Evolutionary conservation across 2,888 invertebrate genomes (phyloP).

Genomic region (Drosophila algonquin): DNA sequence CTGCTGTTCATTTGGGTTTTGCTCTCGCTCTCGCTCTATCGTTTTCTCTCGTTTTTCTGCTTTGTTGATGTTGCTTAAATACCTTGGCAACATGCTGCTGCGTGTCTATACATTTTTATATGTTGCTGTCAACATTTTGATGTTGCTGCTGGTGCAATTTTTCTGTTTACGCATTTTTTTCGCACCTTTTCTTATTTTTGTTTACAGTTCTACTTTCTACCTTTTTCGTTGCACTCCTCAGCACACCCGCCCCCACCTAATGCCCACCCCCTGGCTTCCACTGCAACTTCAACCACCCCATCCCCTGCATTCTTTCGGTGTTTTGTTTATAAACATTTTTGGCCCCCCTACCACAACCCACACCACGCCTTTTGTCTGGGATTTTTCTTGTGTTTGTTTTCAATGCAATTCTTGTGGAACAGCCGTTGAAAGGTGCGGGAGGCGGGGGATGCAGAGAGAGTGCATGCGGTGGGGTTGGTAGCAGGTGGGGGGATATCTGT

Average conservation of each 20-base stretch:
- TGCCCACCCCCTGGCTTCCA: not conserved
- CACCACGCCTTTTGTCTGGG: constrained; percentile 2
- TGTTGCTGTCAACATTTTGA: not conserved
- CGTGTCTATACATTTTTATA: not conserved
- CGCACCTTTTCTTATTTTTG: constrained; percentile 62
- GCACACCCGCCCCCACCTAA: constrained; percentile 3
- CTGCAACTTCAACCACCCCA: not conserved
- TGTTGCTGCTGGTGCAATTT: constrained; percentile 28
- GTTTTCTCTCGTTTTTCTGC: constrained; percentile 1
- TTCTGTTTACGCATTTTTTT: constrained; percentile 68
- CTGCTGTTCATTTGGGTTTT: not conserved
- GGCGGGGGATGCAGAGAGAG: not conserved
- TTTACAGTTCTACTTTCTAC: constrained; percentile 58
- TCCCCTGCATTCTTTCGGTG: constrained; percentile 35
- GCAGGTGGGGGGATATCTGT: not conserved
- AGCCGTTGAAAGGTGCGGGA: constrained; percentile 54
- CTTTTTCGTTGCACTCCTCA: constrained; percentile 24
- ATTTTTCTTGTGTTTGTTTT: constrained; percentile 67
- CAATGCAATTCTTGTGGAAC: constrained; percentile 61
- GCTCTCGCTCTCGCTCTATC: not conserved
- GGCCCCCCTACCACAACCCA: not conserved
- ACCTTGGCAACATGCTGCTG: constrained; percentile 46
- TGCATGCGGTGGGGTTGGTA: not conserved
- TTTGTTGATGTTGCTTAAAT: not conserved
- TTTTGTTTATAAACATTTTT: constrained; percentile 74